Evolutionary conservation across 2,888 invertebrate species (phyloP).

Genomic region (Agriopis aurantiaria): DNA sequence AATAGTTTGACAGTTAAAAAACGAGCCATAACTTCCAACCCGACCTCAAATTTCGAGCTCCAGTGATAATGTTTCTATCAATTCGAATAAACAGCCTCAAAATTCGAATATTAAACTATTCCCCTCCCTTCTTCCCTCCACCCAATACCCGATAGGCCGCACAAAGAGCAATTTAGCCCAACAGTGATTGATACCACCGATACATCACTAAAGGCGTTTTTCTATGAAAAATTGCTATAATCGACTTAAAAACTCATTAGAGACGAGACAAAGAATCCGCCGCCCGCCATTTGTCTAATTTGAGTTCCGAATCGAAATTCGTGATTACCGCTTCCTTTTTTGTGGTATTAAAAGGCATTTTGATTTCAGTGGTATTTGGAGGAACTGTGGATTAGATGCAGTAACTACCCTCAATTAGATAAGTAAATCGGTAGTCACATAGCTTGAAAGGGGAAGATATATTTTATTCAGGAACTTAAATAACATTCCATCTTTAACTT

Average conservation of each 20-base stretch:
- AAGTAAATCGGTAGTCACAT: neutral
- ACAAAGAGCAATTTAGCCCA: slow-evolving; percentile 79
- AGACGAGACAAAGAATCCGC: slow-evolving; percentile 83
- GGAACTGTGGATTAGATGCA: slow-evolving; percentile 24
- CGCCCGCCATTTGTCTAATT: slow-evolving; percentile 83
- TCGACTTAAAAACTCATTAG: slow-evolving; percentile 87
- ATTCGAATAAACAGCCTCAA: slow-evolving; percentile 3
- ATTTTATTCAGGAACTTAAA: no score
- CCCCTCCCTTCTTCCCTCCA: slow-evolving; percentile 40
- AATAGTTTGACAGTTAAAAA: no score
- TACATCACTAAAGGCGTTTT: slow-evolving; percentile 86
- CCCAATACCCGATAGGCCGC: slow-evolving; percentile 73
- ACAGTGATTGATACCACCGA: slow-evolving; percentile 85
- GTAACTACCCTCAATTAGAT: neutral
- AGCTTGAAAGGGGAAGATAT: no score
- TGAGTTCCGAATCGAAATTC: slow-evolving; percentile 79
- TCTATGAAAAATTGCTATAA: slow-evolving; percentile 87
- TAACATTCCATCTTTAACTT: no score
- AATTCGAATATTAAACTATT: slow-evolving; percentile 35
- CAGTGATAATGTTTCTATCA: neutral
- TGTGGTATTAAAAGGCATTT: slow-evolving; percentile 48
- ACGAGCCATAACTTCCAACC: no score
- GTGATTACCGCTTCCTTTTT: slow-evolving; percentile 78
- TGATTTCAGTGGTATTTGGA: slow-evolving; percentile 37
- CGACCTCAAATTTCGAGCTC: no score